phyloP scores from a whole-genome alignment of 2,113 vertebrate genomes.

The Meleagris gallopavo region DNA sequence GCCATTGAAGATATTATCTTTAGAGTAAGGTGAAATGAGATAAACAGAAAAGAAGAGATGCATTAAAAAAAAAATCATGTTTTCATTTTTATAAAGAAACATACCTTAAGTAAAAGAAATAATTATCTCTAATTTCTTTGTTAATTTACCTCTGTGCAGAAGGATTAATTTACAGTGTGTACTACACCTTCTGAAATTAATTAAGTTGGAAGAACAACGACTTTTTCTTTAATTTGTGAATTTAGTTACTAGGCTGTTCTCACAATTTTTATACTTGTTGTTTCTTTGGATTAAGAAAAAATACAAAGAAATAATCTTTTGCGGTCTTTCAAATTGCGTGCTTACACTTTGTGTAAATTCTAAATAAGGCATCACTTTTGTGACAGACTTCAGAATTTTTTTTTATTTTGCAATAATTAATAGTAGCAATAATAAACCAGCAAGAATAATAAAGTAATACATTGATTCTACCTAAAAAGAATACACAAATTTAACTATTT shows the following conservation, averaged over 20 bases:
- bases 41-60: not conserved
- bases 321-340: not conserved
- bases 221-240: not conserved
- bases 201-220: not conserved
- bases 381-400: not conserved
- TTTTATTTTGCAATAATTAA: not conserved
- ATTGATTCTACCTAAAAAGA: not conserved
- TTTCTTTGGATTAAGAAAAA: not conserved
- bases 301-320: not conserved
- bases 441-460: not conserved
- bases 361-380: not conserved
- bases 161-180: not conserved
- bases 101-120: not conserved
- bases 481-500: not conserved
- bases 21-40: not conserved
- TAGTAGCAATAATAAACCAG: not conserved
- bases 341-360: not conserved
- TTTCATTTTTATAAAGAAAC: not conserved
- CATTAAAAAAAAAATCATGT: not conserved
- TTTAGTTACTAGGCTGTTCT: not conserved
- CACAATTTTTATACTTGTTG: not conserved
- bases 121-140: not conserved
- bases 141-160: not conserved
- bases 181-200: not conserved
- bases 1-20: not conserved